These are phyloP conservation scores for Neosilurus mollespiculum DNA, from an alignment of 2,797 vertebrate genomes.

Conservation along the genomic window DNA sequence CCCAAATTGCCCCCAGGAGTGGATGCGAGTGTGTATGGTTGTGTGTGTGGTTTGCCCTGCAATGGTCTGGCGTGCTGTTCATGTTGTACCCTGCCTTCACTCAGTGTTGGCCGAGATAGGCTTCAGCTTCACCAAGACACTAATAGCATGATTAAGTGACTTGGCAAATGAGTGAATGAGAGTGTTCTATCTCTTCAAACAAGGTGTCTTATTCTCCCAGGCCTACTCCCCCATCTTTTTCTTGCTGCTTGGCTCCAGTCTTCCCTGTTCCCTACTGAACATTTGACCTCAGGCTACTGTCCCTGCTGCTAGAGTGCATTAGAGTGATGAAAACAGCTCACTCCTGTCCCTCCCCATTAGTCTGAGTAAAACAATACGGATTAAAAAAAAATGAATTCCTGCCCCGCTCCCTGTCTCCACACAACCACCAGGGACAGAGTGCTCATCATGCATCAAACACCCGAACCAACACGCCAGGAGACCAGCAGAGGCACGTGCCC, in stretches of 20 bases:
- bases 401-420: slow-evolving; percentile 40
- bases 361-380: slow-evolving; percentile 37
- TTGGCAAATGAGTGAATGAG: no score
- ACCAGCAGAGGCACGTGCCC: slow-evolving; percentile 67
- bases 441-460: slow-evolving; percentile 21
- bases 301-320: slow-evolving; percentile 33
- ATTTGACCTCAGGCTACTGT: slow-evolving; percentile 51
- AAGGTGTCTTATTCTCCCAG: neutral
- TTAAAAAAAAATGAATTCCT: slow-evolving; percentile 7
- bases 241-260: neutral
- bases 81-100: no score
- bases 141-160: no score
- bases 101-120: no score
- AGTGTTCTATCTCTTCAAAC: neutral
- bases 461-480: slow-evolving; percentile 57
- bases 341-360: slow-evolving; percentile 15
- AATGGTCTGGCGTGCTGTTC: no score
- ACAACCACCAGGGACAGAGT: slow-evolving; percentile 1
- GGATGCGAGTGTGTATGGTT: no score
- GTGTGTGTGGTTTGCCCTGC: no score
- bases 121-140: no score
- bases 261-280: slow-evolving; percentile 39
- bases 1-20: no score
- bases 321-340: slow-evolving; percentile 58
- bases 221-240: neutral